Evolutionary conservation across 2,888 invertebrate genomes (phyloP), one percentile per base, ranked within the genome.

Genomic region (Hylaea fasciaria): DNA sequence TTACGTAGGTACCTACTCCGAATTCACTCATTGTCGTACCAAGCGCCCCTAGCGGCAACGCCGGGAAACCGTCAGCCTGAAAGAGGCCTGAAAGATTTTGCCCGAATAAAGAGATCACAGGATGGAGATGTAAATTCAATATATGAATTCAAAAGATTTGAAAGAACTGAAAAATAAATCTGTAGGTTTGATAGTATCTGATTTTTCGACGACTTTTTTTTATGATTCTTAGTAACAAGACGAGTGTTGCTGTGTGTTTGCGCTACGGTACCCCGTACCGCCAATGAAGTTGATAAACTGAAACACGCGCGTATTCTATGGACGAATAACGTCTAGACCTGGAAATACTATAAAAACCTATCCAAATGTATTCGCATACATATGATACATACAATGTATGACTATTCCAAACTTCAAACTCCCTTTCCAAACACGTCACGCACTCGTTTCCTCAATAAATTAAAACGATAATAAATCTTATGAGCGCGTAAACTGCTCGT

Each of bases 371-470:
- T 43, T 44, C 11, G 12, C 40, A 37, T 12, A n/a, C n/a, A n/a
- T n/a, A n/a, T n/a, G n/a, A n/a, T n/a, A n/a, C n/a, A n/a, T n/a
- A n/a, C n/a, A 14, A 32, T 14, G 29, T 32, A 13, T 22, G 53
- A 53, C 16, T 28, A 54, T 54, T 47, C 47, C 16, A 54, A 46
- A 46, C 47, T 40, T 29, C 54, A 47, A 47, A 45, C 46, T n/a
- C 14, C 41, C 48, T 44, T 35, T 39, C 49, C 41, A 56, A 43
- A 51, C 51, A 52, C 45, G 22, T 45, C 49, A 50, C 54, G 49
- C 32, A 43, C 41, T 48, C 53, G 52, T 65, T 66, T 71, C 70
- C 67, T 65, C 67, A 50, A 69, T 66, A 71, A 71, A 67, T 68
- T 69, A 65, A 58, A 62, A 53, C 57, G 46, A 55, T 57, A 64